These are phyloP conservation scores for Stomatorhinus walkeri DNA, from an alignment of 2,797 vertebrate species.

Conservation along the genomic window DNA sequence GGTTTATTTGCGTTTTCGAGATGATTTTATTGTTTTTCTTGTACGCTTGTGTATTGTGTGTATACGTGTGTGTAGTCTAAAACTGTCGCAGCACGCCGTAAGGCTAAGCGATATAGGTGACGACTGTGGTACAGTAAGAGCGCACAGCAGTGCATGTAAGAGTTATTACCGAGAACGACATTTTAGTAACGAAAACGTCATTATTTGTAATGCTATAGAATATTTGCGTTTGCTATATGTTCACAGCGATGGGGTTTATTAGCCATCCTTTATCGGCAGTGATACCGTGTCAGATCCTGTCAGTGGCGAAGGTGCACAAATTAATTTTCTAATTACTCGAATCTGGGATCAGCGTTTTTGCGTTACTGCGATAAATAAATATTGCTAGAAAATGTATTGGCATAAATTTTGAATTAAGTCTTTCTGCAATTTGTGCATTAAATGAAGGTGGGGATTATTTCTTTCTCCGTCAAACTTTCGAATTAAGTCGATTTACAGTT, in stretches of 20 bases:
- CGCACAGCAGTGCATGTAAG: neutral
- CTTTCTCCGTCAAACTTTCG: neutral
- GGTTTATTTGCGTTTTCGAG: neutral
- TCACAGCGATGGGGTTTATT: neutral
- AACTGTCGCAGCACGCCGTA: neutral
- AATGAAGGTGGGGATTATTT: neutral
- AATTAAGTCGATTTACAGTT: neutral
- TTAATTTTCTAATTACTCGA: neutral
- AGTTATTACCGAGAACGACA: neutral
- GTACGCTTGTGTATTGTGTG: neutral
- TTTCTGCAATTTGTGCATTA: neutral
- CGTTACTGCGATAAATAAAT: neutral
- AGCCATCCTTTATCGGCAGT: neutral
- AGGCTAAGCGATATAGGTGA: neutral
- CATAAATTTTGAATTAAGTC: neutral
- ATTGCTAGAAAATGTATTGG: neutral
- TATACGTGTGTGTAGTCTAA: neutral
- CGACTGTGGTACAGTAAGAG: neutral
- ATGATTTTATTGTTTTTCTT: neutral
- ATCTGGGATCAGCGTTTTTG: neutral
- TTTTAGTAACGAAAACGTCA: neutral
- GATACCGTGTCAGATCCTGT: neutral
- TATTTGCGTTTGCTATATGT: neutral
- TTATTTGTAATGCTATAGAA: neutral
- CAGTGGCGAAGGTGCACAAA: neutral